phyloP scores from a whole-genome alignment of 2,888 invertebrate genomes.

The Neocrepidodera transversa region DNA sequence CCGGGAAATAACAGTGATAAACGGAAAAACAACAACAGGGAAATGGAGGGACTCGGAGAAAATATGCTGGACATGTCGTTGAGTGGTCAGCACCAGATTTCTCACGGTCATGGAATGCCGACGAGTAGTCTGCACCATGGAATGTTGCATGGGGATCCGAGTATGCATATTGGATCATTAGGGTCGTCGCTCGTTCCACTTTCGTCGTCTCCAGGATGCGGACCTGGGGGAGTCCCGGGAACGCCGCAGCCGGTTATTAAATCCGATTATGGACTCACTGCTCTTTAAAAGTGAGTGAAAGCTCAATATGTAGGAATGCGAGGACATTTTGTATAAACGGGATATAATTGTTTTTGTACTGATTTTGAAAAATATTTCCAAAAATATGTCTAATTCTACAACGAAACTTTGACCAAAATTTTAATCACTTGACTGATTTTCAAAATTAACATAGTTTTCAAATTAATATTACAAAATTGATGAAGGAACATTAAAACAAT shows the following conservation, averaged over 20 bases:
- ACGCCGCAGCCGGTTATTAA: slow-evolving; percentile 72
- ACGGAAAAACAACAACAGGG: slow-evolving; percentile 67
- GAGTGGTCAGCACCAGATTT: slow-evolving; percentile 59
- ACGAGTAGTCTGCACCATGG: slow-evolving; percentile 52
- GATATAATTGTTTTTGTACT: not conserved
- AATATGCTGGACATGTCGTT: slow-evolving; percentile 61
- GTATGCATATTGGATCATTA: slow-evolving; percentile 62
- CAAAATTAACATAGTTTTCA: too few relatives aligned
- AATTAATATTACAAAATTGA: too few relatives aligned
- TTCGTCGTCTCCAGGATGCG: slow-evolving; percentile 65
- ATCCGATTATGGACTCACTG: slow-evolving; percentile 87
- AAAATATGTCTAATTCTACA: too few relatives aligned
- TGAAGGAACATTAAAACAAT: too few relatives aligned
- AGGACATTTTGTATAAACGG: slow-evolving; percentile 18
- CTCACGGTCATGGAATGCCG: slow-evolving; percentile 65
- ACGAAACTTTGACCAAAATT: too few relatives aligned
- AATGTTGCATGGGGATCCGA: slow-evolving; percentile 59
- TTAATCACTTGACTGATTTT: too few relatives aligned
- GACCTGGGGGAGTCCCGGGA: slow-evolving; percentile 60
- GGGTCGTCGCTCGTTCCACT: slow-evolving; percentile 64
- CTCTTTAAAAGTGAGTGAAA: slow-evolving; percentile 64
- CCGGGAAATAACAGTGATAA: slow-evolving; percentile 69
- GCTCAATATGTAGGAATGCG: slow-evolving; percentile 39
- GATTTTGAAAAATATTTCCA: not conserved
- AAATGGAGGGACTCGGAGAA: slow-evolving; percentile 66